Base-by-base conservation (phyloP, 2,797 vertebrate species). In the Rhinogobio ventralis region DNA sequence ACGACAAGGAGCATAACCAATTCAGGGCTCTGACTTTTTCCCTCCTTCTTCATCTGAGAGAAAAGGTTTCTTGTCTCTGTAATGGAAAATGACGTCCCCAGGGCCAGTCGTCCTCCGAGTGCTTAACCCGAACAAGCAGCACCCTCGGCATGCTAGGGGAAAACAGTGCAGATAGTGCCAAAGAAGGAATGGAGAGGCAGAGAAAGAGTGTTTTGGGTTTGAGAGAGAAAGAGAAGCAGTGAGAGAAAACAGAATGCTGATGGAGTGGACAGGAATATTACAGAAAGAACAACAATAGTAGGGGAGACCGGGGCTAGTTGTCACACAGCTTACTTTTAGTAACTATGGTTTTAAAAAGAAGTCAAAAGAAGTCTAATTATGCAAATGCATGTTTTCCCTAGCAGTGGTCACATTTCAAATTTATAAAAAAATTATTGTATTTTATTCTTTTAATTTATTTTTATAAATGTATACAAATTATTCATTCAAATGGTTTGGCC, bases 31-130 rank as follows among this genome's bases (percentile, higher is more conserved):
- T 77, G 77, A 84, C 75, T 88, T 68, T 86, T 87, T 75, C 74
- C 76, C 51, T 73, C 49, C 67, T 75, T 81, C 69, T 88, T 84
- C 69, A 82, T 87, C 84, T 89, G 73, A 87, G 86, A 89, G 85
- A 84, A 86, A 90, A 88, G 87, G 83, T 85, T 90, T 86, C 82
- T 89, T 83, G 86, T 90, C 88, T 90, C 80, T 88, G 85, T 90
- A 90, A 90, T 89, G 84, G 89, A 90, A 89, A 87, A 87, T 90
- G 86, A 87, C 57, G 81, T 88, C 90, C 89, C 86, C 28, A 82
- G 90, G 88, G 90, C 60, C 82, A 76, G 78, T 71, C 51, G 85
- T 85, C 88, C 79, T 89, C 86, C 69, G 84, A 87, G 89, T 82
- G 85, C 85, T 87, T 90, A 87, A 88, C 87, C 85, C 86, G 87